Conservation (phyloP, 1,140 invertebrate genomes). For the Cyclargus thomasi region DNA sequence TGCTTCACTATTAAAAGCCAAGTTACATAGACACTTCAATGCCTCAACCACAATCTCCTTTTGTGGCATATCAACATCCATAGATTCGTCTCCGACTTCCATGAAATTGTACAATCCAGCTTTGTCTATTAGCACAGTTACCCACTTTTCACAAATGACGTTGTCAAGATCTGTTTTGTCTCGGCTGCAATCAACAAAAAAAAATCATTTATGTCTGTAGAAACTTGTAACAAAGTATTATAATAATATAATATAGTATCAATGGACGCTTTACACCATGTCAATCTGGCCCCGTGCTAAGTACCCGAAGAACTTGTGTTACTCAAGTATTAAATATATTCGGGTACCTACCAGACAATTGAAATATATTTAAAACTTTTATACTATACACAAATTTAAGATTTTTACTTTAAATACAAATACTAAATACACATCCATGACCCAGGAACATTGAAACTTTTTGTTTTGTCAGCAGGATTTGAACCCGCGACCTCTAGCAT, state of each 20-base stretch:
- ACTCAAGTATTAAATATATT: too few species aligned
- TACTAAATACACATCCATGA: too few species aligned
- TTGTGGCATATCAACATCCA: conserved; percentile 42
- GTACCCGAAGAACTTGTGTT: too few species aligned
- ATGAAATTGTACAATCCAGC: conserved; percentile 76
- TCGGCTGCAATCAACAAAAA: conserved; percentile 76
- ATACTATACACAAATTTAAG: too few species aligned
- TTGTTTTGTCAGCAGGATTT: too few species aligned
- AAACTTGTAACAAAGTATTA: conserved; percentile 1
- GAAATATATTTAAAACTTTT: too few species aligned
- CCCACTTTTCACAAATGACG: conserved; percentile 80
- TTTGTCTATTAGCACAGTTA: conserved; percentile 79
- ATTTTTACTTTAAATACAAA: too few species aligned
- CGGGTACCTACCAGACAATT: too few species aligned
- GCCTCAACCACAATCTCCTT: conserved; percentile 81
- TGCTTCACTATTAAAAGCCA: conserved; percentile 87
- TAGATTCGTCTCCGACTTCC: conserved; percentile 44
- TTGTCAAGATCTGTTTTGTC: conserved; percentile 85
- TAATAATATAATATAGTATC: neutral
- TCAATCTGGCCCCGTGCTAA: too few species aligned
- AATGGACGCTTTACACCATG: too few species aligned
- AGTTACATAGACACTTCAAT: conserved; percentile 92
- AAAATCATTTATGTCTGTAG: conserved; percentile 10
- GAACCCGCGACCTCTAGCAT: too few species aligned
- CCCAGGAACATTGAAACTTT: too few species aligned